Base-by-base conservation (phyloP, 1,140 invertebrate genomes). In the Drosophila jambulina region DNA sequence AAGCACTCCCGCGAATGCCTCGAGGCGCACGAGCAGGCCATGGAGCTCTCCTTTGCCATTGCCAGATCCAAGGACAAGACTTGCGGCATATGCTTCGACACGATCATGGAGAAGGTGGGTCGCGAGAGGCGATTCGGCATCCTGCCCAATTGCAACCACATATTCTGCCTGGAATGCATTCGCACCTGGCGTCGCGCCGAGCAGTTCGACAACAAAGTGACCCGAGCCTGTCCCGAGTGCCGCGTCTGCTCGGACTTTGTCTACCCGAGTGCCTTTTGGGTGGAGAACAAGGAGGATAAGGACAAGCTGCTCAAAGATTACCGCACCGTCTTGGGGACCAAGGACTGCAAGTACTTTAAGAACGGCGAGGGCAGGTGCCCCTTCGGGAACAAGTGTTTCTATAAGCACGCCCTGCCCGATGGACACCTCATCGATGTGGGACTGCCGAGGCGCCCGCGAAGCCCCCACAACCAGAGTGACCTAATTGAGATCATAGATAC, bases 311-410 rank as follows among this genome's bases (percentile, higher is more conserved):
- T 98, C 34, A 93, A 94, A 29, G 95, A 96, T 80, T 98, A 98
- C 91, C 97, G 97, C 92, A 93, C 93, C 57, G 96, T 96, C 45
- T 92, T 97, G 68, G 95, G 95, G 93, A 96, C 94, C 81, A 98
- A 98, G 93, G 94, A 96, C 76, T 98, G 97, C 93, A 97, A 97
- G 86, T 98, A 98, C 92, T 98, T 98, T 88, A 96, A 96, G 61
- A 92, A 90, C 92, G 97, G 97, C 6, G 93, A 94, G 68, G 97
- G 97, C 17, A 96, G 96, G 81, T 98, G 97, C 94, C 97, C 97
- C 6, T 98, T 98, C 93, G 97, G 97, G 32, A 97, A 98, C 86
- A 98, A 97, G 86, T 98, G 98, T 88, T 98, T 98, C 91, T 98
- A 98, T 84, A 94, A 96, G 48, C 97, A 98, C 92, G 96, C 96